Conservation (phyloP, 2,888 invertebrate species). For the Harpagoxenus sublaevis region DNA sequence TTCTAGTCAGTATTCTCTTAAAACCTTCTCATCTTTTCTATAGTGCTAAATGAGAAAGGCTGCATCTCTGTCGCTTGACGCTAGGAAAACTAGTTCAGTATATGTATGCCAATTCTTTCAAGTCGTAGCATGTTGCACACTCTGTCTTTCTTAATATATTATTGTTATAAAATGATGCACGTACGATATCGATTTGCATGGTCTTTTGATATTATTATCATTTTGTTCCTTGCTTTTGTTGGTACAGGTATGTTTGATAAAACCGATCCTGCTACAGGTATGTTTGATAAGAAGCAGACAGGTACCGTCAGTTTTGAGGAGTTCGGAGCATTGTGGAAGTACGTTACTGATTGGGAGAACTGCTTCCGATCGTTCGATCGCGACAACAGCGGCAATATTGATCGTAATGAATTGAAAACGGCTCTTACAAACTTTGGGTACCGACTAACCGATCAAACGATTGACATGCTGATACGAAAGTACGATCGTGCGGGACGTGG, state of each 20-base stretch:
- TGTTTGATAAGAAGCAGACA: conserved; percentile 97
- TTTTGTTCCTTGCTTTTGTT: conserved; percentile 77
- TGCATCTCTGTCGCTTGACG: background rate
- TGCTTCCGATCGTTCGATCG: conserved; percentile 98
- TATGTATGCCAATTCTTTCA: background rate
- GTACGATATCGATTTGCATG: conserved; percentile 56
- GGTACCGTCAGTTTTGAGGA: conserved; percentile 98
- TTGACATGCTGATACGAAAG: conserved; percentile 94
- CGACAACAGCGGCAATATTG: conserved; percentile 97
- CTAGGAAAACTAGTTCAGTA: background rate
- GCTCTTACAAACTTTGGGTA: conserved; percentile 97
- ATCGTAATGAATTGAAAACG: conserved; percentile 94
- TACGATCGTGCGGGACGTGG: conserved; percentile 97
- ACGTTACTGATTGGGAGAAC: conserved; percentile 98
- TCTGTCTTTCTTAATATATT: background rate
- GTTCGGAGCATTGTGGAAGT: conserved; percentile 98
- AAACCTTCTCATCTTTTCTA: background rate
- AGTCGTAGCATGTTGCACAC: background rate
- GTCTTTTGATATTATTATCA: conserved; percentile 64
- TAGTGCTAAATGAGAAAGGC: background rate
- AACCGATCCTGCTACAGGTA: conserved; percentile 88
- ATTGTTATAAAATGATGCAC: background rate
- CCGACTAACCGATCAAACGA: conserved; percentile 93
- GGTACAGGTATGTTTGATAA: conserved; percentile 85
- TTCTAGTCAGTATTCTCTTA: background rate